These are phyloP conservation scores for Oligia fasciuncula DNA, from an alignment of 2,888 invertebrate genomes.

Conservation along the genomic window DNA sequence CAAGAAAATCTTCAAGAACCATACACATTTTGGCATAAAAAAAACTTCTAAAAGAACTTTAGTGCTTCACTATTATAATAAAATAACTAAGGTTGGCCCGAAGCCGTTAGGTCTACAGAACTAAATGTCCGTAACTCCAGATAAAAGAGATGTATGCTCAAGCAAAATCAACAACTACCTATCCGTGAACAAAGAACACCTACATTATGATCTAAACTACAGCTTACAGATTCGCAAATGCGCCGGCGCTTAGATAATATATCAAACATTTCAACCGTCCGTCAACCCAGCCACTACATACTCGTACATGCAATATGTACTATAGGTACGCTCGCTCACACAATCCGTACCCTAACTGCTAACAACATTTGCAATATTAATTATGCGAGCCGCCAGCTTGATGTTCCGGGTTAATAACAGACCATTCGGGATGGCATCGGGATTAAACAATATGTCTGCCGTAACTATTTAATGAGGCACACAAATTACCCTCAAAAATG, in stretches of 20 bases:
- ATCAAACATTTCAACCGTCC: background rate
- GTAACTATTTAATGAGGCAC: constrained; percentile 81
- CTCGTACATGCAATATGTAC: constrained; percentile 1
- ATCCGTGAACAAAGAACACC: background rate
- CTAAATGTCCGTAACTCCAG: background rate
- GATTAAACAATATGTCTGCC: constrained; percentile 82
- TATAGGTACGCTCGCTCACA: constrained; percentile 58
- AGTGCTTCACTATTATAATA: background rate
- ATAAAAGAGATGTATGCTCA: background rate
- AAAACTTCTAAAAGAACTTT: background rate
- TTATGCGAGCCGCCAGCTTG: constrained; percentile 80
- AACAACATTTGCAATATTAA: constrained; percentile 89
- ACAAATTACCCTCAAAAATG: constrained; percentile 68
- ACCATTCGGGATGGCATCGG: constrained; percentile 79
- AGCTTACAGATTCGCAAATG: background rate
- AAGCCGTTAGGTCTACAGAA: background rate
- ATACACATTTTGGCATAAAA: too few relatives aligned
- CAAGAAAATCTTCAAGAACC: too few relatives aligned
- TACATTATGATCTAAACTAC: background rate
- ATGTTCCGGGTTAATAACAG: constrained; percentile 82
- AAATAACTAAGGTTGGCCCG: background rate
- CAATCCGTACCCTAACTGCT: constrained; percentile 80
- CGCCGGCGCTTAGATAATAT: constrained; percentile 24
- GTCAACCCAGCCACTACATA: background rate
- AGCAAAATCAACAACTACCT: background rate